Conservation (phyloP, 2,888 invertebrate species). For the Amphipyra berbera region DNA sequence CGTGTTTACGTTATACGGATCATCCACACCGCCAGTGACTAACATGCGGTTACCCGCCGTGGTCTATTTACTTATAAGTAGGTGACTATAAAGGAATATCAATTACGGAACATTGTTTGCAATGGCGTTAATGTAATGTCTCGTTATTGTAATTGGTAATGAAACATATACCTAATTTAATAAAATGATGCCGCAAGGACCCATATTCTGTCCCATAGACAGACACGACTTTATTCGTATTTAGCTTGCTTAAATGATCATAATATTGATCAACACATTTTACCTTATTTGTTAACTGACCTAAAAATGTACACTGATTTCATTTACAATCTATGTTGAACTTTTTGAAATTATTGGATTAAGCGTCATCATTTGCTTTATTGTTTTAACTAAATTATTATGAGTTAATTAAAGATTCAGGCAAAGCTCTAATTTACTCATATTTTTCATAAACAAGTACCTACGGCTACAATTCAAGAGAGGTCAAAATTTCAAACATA, state of each 20-base stretch:
- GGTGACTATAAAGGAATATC: slow-evolving; percentile 49
- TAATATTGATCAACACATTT: neutral
- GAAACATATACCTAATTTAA: slow-evolving; percentile 1
- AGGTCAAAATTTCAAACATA: neutral
- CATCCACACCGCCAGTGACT: slow-evolving; percentile 54
- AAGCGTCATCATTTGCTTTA: no score
- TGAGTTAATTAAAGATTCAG: no score
- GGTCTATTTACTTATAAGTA: slow-evolving; percentile 59
- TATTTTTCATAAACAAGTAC: neutral
- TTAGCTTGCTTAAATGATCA: neutral
- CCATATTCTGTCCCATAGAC: neutral
- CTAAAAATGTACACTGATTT: no score
- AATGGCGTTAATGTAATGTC: neutral
- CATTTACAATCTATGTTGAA: no score
- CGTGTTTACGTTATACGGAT: slow-evolving; percentile 57
- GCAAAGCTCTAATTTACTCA: neutral
- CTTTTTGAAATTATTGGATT: no score
- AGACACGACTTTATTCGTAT: neutral
- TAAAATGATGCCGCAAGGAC: neutral
- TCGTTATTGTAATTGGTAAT: slow-evolving; percentile 10
- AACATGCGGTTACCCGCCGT: slow-evolving; percentile 62
- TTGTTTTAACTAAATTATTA: no score
- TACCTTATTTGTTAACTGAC: no score
- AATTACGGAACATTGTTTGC: slow-evolving; percentile 53
- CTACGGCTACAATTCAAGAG: neutral